phyloP scores from a whole-genome alignment of 2,113 vertebrate genomes.

The Meles meles region DNA sequence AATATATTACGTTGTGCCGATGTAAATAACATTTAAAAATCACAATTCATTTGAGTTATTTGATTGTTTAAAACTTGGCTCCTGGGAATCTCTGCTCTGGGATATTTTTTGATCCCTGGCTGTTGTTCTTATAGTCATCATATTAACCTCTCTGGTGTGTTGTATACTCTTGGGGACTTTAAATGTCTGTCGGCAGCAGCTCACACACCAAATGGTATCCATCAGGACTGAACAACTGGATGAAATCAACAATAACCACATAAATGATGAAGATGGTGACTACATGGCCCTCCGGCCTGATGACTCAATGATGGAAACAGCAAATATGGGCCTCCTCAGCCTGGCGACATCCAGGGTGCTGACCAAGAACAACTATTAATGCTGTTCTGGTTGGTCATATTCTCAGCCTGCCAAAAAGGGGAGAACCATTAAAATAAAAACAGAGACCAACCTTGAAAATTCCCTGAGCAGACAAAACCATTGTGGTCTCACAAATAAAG shows the following conservation, averaged over 20 bases:
- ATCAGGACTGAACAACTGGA: neutral
- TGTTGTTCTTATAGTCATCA: neutral
- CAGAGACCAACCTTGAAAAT: neutral
- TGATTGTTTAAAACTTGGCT: neutral
- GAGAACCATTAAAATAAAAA: neutral
- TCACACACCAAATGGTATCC: neutral
- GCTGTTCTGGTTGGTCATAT: neutral
- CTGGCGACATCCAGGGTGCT: neutral
- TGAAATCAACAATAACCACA: neutral
- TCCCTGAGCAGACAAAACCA: neutral
- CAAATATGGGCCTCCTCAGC: neutral
- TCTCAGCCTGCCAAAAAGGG: neutral
- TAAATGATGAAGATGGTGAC: neutral
- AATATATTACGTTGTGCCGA: neutral
- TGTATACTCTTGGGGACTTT: neutral
- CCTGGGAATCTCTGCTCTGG: neutral
- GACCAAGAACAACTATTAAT: neutral
- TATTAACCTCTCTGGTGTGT: neutral
- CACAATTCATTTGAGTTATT: neutral
- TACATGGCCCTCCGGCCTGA: neutral
- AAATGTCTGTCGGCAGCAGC: neutral
- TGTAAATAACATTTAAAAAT: neutral
- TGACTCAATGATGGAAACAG: neutral
- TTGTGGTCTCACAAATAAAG: neutral
- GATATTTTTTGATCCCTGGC: neutral